phyloP scores from a whole-genome alignment of 2,113 vertebrate species.

The Sorex araneus region DNA sequence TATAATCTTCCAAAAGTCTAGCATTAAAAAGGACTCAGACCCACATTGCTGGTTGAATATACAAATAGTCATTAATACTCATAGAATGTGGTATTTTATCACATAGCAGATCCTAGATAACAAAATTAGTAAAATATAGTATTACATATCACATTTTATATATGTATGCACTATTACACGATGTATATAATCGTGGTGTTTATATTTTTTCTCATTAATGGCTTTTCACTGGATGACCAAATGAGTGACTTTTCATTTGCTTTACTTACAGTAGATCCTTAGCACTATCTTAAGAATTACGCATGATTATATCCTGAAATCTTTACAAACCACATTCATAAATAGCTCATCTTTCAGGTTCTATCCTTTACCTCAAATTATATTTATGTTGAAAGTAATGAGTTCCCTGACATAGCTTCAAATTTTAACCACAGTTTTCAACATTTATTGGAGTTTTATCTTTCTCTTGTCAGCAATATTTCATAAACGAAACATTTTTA shows the following conservation, averaged over 20 bases:
- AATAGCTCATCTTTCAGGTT: slow-evolving; percentile 54
- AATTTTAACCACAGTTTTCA: slow-evolving; percentile 73
- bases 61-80: neutral
- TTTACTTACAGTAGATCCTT: neutral
- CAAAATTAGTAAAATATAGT: no score
- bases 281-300: neutral
- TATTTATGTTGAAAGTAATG: slow-evolving; percentile 70
- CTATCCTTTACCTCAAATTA: slow-evolving; percentile 59
- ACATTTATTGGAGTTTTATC: slow-evolving; percentile 72
- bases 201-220: neutral
- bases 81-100: neutral
- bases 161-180: no score
- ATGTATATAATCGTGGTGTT: neutral
- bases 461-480: slow-evolving; percentile 72
- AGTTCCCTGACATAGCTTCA: slow-evolving; percentile 60
- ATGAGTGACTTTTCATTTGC: neutral
- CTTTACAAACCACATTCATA: slow-evolving; percentile 30
- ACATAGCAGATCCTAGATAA: neutral
- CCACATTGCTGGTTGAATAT: neutral
- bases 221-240: slow-evolving; percentile 21
- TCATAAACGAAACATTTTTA: slow-evolving; percentile 79
- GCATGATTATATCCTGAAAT: neutral
- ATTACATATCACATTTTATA: no score
- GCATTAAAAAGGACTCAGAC: neutral
- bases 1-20: slow-evolving; percentile 5